phyloP scores from a whole-genome alignment of 2,113 vertebrate genomes.

The Colinus virginianus region DNA sequence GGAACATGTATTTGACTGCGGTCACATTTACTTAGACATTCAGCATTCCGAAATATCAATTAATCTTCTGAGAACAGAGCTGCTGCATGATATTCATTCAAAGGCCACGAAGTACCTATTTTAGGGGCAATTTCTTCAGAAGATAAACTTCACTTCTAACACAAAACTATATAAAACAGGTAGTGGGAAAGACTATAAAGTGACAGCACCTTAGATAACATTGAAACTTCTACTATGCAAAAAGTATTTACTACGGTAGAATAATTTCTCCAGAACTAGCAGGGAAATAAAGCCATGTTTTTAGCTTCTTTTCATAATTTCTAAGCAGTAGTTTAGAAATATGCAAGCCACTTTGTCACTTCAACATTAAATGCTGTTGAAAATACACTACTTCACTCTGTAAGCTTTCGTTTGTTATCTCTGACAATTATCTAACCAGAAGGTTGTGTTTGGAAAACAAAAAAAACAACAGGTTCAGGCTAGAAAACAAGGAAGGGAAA shows the following conservation, averaged over 20 bases:
- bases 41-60: not conserved
- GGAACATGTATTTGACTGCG: not conserved
- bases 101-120: not conserved
- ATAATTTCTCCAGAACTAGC: not conserved
- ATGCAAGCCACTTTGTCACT: not conserved
- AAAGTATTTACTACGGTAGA: not conserved
- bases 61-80: not conserved
- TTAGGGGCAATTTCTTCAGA: not conserved
- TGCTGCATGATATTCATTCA: not conserved
- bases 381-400: not conserved
- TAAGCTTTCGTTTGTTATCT: not conserved
- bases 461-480: not conserved
- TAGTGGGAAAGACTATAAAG: not conserved
- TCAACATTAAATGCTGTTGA: not conserved
- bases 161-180: not conserved
- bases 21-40: not conserved
- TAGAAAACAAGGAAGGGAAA: not conserved
- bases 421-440: not conserved
- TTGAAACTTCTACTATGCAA: not conserved
- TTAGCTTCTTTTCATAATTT: not conserved
- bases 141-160: not conserved
- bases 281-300: not conserved
- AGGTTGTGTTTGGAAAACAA: not conserved
- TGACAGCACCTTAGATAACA: not conserved
- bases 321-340: not conserved